Base-by-base conservation (phyloP, 2,113 vertebrate species). In the Leuciscus idus region DNA sequence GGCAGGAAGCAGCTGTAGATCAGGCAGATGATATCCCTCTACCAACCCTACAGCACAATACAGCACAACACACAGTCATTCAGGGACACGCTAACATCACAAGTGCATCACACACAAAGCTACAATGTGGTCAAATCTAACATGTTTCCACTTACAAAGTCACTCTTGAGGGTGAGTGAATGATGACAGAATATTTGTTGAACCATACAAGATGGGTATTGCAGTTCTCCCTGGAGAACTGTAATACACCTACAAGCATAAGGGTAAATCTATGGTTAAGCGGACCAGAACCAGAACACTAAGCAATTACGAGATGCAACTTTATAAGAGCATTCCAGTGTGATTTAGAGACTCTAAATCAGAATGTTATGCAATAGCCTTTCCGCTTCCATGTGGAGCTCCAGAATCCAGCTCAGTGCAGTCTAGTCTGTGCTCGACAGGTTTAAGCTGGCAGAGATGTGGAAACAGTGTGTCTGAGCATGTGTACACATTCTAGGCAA, bases 11-110 rank as follows among this genome's bases (percentile, higher is more conserved):
- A 93, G 92, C 76, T 79, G 91, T 0, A 89, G 94, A 19, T 68
- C 26, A 19, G 86, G 36, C 1, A 33, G 59, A 55, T 36, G 75
- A 3, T 61, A 74, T 55, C 23, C 90, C 64, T 84, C 87, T 75
- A 61, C 62, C 84, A 85, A 90, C 39, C 93, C 95, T 95, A 90
- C 79, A 85, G 81, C 4, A 88, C 10, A 70, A 85, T 43, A 79
- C 39, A 84, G 13, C 19, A n/a, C 48, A 79, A 76, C 50, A 84
- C 62, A 85, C 23, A 62, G 55, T 85, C 26, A 79, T 68, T 57
- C 68, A 81, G 2, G 50, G 26, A 80, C 33, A 59, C 2, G n/a
- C 21, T 59, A 21, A 64, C 46, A n/a, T 13, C 7, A 59, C 23
- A 68, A 43, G 11, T 46, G 19, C 12, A 55, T 46, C 39, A 11